Conservation (phyloP, 2,888 invertebrate genomes). For the Leucoma salicis region DNA sequence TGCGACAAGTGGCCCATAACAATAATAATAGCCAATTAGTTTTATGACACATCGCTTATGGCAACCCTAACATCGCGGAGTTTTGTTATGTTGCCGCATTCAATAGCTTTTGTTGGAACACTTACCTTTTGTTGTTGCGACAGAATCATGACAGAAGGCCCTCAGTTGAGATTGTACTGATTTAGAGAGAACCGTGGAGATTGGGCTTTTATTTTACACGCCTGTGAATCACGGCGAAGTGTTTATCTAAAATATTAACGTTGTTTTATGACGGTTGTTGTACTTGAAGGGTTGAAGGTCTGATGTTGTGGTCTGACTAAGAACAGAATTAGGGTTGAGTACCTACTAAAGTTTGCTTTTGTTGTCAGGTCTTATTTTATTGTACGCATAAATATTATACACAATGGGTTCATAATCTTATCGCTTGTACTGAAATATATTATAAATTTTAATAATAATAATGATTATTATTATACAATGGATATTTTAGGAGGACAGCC, state of each 20-base stretch:
- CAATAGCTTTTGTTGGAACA: slow-evolving; percentile 56
- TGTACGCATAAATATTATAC: no score
- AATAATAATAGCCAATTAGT: slow-evolving; percentile 50
- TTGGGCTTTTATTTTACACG: slow-evolving; percentile 42
- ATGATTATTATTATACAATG: no score
- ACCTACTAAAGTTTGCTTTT: slow-evolving; percentile 3
- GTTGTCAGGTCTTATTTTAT: no score
- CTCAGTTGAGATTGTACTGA: slow-evolving; percentile 50
- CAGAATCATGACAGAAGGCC: slow-evolving; percentile 52
- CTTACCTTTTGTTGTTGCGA: slow-evolving; percentile 59
- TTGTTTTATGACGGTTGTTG: slow-evolving; percentile 30
- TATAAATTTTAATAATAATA: no score
- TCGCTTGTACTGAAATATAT: no score
- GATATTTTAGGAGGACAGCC: no score
- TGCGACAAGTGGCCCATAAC: slow-evolving; percentile 42
- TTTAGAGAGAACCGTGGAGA: slow-evolving; percentile 50
- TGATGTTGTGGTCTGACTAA: slow-evolving; percentile 11
- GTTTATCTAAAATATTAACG: slow-evolving; percentile 37
- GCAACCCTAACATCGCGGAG: slow-evolving; percentile 26
- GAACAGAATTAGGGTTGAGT: slow-evolving; percentile 9
- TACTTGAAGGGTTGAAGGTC: slow-evolving; percentile 23
- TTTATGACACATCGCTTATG: slow-evolving; percentile 43
- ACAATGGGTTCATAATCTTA: no score
- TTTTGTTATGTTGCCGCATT: slow-evolving; percentile 43
- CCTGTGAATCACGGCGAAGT: slow-evolving; percentile 26